Base-by-base conservation (phyloP, 2,797 vertebrate genomes). In the Australoheros facetus region DNA sequence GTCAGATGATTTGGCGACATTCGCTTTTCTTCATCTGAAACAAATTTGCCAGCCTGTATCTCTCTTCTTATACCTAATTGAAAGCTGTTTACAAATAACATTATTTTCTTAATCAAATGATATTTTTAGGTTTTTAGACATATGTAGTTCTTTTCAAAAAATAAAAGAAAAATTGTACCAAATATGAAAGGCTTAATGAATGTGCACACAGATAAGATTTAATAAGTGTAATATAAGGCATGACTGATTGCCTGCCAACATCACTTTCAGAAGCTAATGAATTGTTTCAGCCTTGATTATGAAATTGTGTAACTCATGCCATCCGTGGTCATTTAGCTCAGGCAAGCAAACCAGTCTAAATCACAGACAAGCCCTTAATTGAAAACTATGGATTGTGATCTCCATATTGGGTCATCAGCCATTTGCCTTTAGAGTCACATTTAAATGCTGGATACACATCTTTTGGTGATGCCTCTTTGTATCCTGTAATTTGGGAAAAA, bases 181-280 rank as follows among this genome's bases (percentile, higher is more conserved):
- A 85, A 83, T 77, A 70, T 19, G 19, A 85, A 80, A 80, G 1
- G 39, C 28, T 42, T 85, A 88, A 90, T 92, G 87, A 88, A 75
- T 54, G 69, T 77, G 73, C 73, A 10, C 72, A 69, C 79, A 82
- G 83, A 86, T 79, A 21, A 60, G 82, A 87, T 85, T 79, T 83
- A 89, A 90, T 85, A 82, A 80, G 73, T 64, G 77, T 79, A 78
- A 85, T 81, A 87, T 77, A 85, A 85, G 73, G 81, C 79, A 66
- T 88, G 82, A 92, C 80, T 90, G 82, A 92, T 85, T 90, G 81
- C 83, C 84, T 91, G 83, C 85, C 85, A 84, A 73, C 83, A 62
- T 79, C 56, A 2, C 81, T 51, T 84, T 28, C 1, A 80, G 75
- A 56, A 72, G 51, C 45, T 83, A 89, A 91, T 90, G 54, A 88